Percentiles rank a stretch among this genome's conserved stretches.
Evolutionary conservation across 1,140 invertebrate genomes (phyloP).

Genomic region (Penaeus japonicus): DNA sequence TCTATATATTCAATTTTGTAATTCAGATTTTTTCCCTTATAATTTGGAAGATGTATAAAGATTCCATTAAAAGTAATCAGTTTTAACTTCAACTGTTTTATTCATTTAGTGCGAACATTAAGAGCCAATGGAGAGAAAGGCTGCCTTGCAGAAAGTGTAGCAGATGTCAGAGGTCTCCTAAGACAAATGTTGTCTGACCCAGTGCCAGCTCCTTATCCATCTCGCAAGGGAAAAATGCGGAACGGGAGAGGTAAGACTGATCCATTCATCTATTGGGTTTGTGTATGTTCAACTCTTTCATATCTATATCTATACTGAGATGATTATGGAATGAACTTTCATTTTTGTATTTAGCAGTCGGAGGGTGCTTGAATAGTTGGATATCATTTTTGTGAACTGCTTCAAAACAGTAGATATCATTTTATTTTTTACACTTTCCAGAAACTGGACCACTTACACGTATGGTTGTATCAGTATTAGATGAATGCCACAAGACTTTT

Average conservation of each 20-base stretch:
- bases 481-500: conserved; percentile 90
- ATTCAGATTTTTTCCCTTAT: background rate
- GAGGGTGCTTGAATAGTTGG: no score
- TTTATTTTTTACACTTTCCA: conserved; percentile 20
- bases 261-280: background rate
- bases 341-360: no score
- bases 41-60: background rate
- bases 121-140: conserved; percentile 62
- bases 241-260: conserved; percentile 39
- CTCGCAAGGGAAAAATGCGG: conserved; percentile 52
- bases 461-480: conserved; percentile 72
- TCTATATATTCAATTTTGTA: no score
- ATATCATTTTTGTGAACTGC: background rate
- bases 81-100: no score
- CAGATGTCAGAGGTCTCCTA: conserved; percentile 82
- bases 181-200: conserved; percentile 84
- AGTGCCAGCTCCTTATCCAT: conserved; percentile 64
- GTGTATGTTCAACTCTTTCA: background rate
- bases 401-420: background rate
- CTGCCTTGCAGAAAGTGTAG: conserved; percentile 81
- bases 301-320: background rate
- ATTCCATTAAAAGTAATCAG: no score
- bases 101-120: conserved; percentile 47
- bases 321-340: no score
- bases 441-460: conserved; percentile 42